Percentiles rank a stretch among this genome's conserved stretches.
Evolutionary conservation across 2,113 vertebrate genomes (phyloP).

Genomic region (Himantopus leucocephalus): DNA sequence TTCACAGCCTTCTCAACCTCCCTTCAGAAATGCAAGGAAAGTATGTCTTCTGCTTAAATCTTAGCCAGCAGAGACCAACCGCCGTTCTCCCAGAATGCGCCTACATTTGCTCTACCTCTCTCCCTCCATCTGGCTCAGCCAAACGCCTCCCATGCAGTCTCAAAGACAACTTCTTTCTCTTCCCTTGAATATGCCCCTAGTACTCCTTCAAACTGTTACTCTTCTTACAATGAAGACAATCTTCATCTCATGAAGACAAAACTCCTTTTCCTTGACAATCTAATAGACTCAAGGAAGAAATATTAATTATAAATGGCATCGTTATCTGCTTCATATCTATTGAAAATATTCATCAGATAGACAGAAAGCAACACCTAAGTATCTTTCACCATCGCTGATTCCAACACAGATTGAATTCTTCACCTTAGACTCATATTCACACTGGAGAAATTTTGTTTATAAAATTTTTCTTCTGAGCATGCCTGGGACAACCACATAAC

Average conservation of each 20-base stretch:
- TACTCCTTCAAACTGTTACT: background rate
- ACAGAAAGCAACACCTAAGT: background rate
- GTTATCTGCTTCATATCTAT: background rate
- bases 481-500: background rate
- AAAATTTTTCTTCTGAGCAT: background rate
- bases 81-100: fast-evolving
- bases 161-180: background rate
- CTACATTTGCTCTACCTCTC: background rate
- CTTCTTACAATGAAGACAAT: background rate
- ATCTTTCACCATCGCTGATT: background rate
- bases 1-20: background rate
- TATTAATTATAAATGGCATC: background rate
- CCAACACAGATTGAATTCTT: background rate
- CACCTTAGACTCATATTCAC: background rate
- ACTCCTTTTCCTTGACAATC: background rate
- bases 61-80: background rate
- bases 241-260: background rate
- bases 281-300: background rate
- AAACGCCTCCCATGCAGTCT: background rate
- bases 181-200: background rate
- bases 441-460: background rate
- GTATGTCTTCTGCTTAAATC: background rate
- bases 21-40: background rate
- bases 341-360: background rate
- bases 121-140: background rate